Percentiles rank a stretch among this genome's conserved stretches.
Conservation (phyloP, 35 echinoderm and acorn worm genomes). For the Eucidaris tribuloides region DNA sequence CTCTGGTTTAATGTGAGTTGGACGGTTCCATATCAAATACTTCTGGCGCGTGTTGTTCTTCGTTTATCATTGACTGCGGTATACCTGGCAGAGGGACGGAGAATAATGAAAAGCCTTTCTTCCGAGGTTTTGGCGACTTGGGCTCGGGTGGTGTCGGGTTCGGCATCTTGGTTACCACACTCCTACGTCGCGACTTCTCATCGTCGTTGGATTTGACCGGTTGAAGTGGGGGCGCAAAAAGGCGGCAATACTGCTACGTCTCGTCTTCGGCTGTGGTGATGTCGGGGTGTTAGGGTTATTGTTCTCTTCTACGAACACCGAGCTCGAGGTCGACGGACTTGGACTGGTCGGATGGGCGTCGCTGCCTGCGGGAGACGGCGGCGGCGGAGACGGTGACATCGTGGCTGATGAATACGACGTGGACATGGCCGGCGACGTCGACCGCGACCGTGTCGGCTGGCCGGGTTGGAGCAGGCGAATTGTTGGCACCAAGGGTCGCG, state of each 20-base stretch:
- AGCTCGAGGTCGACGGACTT: neutral
- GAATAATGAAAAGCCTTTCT: conserved; percentile 17
- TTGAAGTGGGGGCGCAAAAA: conserved; percentile 15
- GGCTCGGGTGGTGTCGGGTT: neutral
- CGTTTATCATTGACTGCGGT: neutral
- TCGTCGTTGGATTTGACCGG: neutral
- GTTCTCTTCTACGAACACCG: neutral
- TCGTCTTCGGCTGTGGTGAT: conserved; percentile 5
- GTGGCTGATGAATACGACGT: neutral
- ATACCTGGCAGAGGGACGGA: neutral
- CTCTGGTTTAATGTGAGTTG: no score
- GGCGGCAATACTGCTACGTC: conserved; percentile 32
- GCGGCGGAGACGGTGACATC: neutral
- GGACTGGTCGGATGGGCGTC: neutral
- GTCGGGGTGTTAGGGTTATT: neutral
- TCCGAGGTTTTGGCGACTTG: neutral
- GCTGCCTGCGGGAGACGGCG: neutral
- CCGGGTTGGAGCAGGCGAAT: neutral
- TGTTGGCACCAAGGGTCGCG: neutral
- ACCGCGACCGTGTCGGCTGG: neutral
- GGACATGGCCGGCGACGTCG: neutral
- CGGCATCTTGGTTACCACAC: neutral
- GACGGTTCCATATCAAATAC: neutral
- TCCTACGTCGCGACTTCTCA: conserved; percentile 2
- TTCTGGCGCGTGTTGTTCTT: neutral